Base-by-base conservation (phyloP, 2,888 invertebrate species). In the Bedellia somnulentella region DNA sequence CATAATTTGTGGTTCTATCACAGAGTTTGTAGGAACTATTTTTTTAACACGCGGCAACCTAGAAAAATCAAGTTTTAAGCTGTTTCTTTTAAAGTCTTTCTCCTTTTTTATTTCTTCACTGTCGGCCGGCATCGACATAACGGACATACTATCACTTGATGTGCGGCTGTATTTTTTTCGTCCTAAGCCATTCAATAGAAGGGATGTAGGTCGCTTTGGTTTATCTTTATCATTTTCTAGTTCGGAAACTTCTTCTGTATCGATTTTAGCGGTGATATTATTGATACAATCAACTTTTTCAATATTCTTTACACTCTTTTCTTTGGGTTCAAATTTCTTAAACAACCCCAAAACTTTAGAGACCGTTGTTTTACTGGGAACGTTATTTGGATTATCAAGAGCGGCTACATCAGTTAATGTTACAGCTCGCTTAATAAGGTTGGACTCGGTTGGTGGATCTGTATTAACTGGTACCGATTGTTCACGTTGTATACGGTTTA, bases 261-360 rank as follows among this genome's bases (percentile, higher is more conserved):
- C 40, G 34, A 40, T 50, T 21, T 36, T 36, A 12, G 48, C 45
- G 18, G 35, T 35, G 25, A 37, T 43, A 11, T 42, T 40, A 31
- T 57, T 53, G 25, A 39, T 11, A 33, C 40, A 49, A 42, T 54
- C 52, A 37, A 38, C 50, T 45, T 60, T 70, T 37, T 66, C 63
- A 29, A 52, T 37, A 5, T 51, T 52, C 46, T 67, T 73, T 9
- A 50, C 34, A 30, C 29, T 34, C 44, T 68, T 68, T 35, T 75
- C 70, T 42, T 83, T 77, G 29, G 85, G 79, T 57, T 87, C 82
- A 53, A 81, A 82, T 56, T 85, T 87, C 41, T 85, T 86, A 43
- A 91, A 88, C 3, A 90, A 62, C 1, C 89, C 88, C 33, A 91
- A 60, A 25, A 91, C 88, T 49, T 83, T 85, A 0, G 89, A 88